Percentiles rank a stretch among this genome's conserved stretches.
Conservation (phyloP, 2,113 vertebrate species). For the Anhinga anhinga region DNA sequence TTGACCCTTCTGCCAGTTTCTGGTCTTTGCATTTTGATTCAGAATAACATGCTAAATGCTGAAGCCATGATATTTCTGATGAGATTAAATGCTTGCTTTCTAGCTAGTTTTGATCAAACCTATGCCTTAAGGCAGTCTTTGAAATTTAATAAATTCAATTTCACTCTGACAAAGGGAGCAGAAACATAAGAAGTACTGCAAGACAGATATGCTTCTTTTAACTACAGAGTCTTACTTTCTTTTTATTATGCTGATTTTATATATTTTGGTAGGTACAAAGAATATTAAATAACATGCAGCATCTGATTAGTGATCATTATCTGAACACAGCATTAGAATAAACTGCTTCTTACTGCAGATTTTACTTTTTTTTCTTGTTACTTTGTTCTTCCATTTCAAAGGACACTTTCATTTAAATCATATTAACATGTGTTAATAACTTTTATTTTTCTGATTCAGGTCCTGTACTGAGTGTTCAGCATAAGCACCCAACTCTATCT, state of each 20-base stretch:
- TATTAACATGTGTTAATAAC: not conserved
- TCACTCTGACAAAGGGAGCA: not conserved
- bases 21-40: not conserved
- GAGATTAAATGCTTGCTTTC: not conserved
- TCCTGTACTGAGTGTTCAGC: not conserved
- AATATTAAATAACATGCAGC: not conserved
- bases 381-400: not conserved
- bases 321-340: not conserved
- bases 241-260: not conserved
- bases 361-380: not conserved
- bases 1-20: not conserved
- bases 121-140: not conserved
- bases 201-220: not conserved
- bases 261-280: not conserved
- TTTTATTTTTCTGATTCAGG: not conserved
- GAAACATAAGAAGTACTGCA: not conserved
- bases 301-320: not conserved
- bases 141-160: not conserved
- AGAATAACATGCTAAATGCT: not conserved
- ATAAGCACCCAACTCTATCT: not conserved
- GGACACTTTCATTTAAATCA: not conserved
- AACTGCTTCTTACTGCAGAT: not conserved
- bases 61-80: not conserved
- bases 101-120: not conserved
- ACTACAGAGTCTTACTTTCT: not conserved